A percentile compares a stretch with the other conserved stretches of the same genome.
Evolutionary conservation across 2,797 vertebrate species (phyloP).

Genomic region (Antennarius maculatus): DNA sequence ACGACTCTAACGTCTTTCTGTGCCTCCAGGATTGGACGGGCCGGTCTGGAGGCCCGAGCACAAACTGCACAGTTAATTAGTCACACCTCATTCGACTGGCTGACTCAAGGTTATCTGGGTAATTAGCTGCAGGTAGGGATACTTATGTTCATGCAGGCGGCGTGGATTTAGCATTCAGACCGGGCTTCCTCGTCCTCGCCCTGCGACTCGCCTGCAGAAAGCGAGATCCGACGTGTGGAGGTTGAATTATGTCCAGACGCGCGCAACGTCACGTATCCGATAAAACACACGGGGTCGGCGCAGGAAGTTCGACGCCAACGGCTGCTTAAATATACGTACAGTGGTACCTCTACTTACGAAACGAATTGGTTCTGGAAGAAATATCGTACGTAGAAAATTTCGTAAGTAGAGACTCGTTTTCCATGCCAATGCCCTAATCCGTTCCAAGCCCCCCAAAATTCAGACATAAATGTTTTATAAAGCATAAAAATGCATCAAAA

Average conservation of each 20-base stretch:
- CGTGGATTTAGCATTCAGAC: conserved; percentile 21
- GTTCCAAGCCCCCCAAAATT: too few species aligned
- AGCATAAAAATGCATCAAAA: too few species aligned
- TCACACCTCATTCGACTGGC: conserved; percentile 67
- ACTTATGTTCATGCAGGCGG: conserved; percentile 62
- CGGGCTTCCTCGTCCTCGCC: conserved; percentile 53
- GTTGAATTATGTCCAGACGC: conserved; percentile 27
- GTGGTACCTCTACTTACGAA: too few species aligned
- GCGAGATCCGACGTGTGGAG: conserved; percentile 14
- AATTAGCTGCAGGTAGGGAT: conserved; percentile 68
- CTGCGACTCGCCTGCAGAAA: conserved; percentile 1
- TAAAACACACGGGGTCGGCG: conserved; percentile 35
- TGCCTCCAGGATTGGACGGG: conserved; percentile 1
- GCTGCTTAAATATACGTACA: neutral
- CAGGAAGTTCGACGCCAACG: conserved; percentile 32
- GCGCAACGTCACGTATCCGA: conserved; percentile 32
- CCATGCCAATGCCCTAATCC: too few species aligned
- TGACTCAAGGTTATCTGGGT: conserved; percentile 73
- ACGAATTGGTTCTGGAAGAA: too few species aligned
- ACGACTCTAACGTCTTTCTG: conserved; percentile 35
- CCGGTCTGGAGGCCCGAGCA: conserved; percentile 43
- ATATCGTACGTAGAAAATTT: too few species aligned
- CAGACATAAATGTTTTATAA: too few species aligned
- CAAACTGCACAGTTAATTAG: conserved; percentile 70
- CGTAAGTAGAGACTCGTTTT: too few species aligned